Conservation (phyloP, 2,888 invertebrate species). For the Synergus umbraculus region DNA sequence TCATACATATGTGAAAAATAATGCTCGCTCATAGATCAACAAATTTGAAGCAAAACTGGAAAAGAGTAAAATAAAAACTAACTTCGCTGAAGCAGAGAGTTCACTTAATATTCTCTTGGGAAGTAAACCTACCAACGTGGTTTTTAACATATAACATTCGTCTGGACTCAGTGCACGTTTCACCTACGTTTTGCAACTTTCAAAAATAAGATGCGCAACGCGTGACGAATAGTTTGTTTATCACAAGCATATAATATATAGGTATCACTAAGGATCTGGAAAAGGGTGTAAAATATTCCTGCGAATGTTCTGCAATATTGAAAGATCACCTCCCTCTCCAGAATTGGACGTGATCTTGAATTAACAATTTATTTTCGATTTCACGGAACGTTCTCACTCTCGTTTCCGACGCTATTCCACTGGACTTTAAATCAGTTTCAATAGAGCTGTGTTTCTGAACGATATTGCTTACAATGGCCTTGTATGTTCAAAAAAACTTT, state of each 20-base stretch:
- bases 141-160: constrained; percentile 26
- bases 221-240: constrained; percentile 32
- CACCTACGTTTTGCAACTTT: not conserved
- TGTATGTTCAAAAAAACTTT: constrained; percentile 15
- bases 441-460: constrained; percentile 18
- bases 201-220: not conserved
- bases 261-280: not conserved
- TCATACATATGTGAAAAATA: constrained; percentile 15
- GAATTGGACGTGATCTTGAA: constrained; percentile 2
- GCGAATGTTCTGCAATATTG: constrained; percentile 29
- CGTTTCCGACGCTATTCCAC: constrained; percentile 24
- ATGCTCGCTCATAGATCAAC: constrained; percentile 36
- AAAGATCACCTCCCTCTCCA: not conserved
- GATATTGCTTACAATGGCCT: constrained; percentile 35
- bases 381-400: constrained; percentile 28
- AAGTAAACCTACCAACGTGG: constrained; percentile 11
- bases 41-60: constrained; percentile 24
- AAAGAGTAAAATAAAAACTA: not conserved
- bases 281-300: not conserved
- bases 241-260: not conserved
- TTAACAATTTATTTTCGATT: constrained; percentile 40
- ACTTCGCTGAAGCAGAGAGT: constrained; percentile 14
- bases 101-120: constrained; percentile 37
- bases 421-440: constrained; percentile 35
- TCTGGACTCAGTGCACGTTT: constrained; percentile 13